A percentile compares a stretch with the other conserved stretches of the same genome.
Conservation (phyloP, 2,888 invertebrate genomes). For the Stenolophus ochropezus region DNA sequence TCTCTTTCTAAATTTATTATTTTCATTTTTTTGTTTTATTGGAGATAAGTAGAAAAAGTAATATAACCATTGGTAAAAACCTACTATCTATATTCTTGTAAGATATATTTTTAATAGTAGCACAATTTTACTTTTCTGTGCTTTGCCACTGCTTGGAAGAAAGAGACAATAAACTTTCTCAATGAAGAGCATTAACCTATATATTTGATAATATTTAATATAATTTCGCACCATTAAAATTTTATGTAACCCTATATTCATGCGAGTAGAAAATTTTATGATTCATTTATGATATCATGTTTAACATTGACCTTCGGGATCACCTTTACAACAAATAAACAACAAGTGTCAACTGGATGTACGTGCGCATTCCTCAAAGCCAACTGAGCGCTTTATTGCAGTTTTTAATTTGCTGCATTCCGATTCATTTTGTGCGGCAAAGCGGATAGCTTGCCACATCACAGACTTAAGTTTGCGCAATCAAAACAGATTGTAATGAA, state of each 20-base stretch:
- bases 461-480: too few relatives aligned
- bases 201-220: neutral
- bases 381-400: constrained; percentile 34
- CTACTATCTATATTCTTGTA: too few relatives aligned
- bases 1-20: too few relatives aligned
- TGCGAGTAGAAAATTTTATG: constrained; percentile 2
- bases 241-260: constrained; percentile 12
- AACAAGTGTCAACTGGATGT: neutral
- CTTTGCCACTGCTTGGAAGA: too few relatives aligned
- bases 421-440: constrained; percentile 34
- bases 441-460: constrained; percentile 8
- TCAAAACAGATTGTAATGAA: too few relatives aligned
- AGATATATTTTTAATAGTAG: too few relatives aligned
- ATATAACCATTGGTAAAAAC: too few relatives aligned
- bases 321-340: constrained; percentile 5
- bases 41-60: too few relatives aligned
- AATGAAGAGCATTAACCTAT: too few relatives aligned
- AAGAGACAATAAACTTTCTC: too few relatives aligned
- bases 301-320: constrained; percentile 26
- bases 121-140: too few relatives aligned
- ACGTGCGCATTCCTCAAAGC: neutral
- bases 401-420: constrained; percentile 45
- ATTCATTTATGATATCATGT: constrained; percentile 29
- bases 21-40: too few relatives aligned
- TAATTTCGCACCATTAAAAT: neutral